A percentile compares a stretch with the other conserved stretches of the same genome.
Conservation (phyloP, 2,113 vertebrate species). For the Apteryx mantelli region DNA sequence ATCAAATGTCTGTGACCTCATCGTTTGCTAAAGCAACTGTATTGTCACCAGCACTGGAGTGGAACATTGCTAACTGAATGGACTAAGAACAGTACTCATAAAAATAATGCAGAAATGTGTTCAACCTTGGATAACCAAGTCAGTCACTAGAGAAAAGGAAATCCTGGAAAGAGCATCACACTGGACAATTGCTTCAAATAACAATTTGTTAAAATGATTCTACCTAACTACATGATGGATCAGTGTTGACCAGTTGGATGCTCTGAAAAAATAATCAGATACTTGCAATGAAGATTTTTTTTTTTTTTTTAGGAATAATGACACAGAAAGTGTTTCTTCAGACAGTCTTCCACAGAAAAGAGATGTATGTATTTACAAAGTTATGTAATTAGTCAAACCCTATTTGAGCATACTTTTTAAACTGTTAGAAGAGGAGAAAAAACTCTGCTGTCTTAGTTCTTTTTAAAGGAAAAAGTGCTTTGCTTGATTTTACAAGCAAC, state of each 20-base stretch:
- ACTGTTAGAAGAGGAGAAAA: background rate
- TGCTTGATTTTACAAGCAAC: conserved; percentile 58
- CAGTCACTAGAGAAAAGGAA: background rate
- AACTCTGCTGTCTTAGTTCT: background rate
- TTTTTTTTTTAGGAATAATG: background rate
- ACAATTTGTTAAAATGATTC: background rate
- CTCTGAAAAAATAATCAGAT: background rate
- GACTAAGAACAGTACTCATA: conserved; percentile 36
- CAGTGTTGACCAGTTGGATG: background rate
- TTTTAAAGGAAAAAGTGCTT: conserved; percentile 45
- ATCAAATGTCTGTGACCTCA: conserved; percentile 60
- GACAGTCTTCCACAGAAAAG: background rate
- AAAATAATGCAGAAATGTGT: conserved; percentile 16
- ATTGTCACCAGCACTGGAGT: conserved; percentile 46
- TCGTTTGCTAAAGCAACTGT: conserved; percentile 38
- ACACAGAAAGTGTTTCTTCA: background rate
- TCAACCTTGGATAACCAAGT: background rate
- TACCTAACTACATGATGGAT: background rate
- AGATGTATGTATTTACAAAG: background rate
- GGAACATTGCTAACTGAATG: conserved; percentile 45
- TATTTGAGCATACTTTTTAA: conserved; percentile 20
- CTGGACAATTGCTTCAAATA: background rate
- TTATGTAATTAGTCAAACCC: background rate
- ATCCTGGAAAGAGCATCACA: background rate
- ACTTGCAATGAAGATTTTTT: background rate